phyloP scores from a whole-genome alignment of 2,888 invertebrate genomes.

The Clepsis dumicolana region DNA sequence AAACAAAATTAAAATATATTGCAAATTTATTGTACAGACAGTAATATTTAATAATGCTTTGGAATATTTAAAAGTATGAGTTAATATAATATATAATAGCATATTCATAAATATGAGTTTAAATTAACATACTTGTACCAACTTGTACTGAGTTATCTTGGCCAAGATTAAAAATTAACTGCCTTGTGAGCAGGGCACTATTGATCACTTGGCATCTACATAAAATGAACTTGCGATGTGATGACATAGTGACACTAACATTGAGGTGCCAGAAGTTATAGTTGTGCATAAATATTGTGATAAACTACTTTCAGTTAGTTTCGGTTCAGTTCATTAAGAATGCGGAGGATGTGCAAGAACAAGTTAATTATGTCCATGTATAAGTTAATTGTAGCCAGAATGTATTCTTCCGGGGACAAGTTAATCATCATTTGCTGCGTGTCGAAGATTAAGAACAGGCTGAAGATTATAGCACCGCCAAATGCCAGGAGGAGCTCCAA shows the following conservation, averaged over 20 bases:
- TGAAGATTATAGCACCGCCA: conserved; percentile 91
- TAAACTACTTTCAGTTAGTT: conserved; percentile 63
- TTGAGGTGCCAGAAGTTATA: neutral
- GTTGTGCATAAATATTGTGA: neutral
- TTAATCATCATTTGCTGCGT: conserved; percentile 94
- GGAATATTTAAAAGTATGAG: too few relatives aligned
- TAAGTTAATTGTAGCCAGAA: conserved; percentile 93
- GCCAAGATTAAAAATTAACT: neutral
- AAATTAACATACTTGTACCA: neutral
- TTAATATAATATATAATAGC: too few relatives aligned
- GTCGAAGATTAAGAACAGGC: conserved; percentile 93
- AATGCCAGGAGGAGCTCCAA: conserved; percentile 90
- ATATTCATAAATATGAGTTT: neutral
- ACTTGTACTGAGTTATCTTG: neutral
- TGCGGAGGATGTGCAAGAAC: conserved; percentile 92
- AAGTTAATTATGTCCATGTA: conserved; percentile 96
- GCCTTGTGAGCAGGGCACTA: neutral
- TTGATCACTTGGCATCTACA: neutral
- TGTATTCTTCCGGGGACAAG: conserved; percentile 94
- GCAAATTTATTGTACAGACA: neutral
- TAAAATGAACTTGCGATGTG: neutral
- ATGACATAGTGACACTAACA: neutral
- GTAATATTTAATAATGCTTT: neutral
- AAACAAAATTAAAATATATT: neutral
- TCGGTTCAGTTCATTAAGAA: conserved; percentile 88